Base-by-base conservation (phyloP, 2,888 invertebrate genomes). In the Nectonema munidae region DNA sequence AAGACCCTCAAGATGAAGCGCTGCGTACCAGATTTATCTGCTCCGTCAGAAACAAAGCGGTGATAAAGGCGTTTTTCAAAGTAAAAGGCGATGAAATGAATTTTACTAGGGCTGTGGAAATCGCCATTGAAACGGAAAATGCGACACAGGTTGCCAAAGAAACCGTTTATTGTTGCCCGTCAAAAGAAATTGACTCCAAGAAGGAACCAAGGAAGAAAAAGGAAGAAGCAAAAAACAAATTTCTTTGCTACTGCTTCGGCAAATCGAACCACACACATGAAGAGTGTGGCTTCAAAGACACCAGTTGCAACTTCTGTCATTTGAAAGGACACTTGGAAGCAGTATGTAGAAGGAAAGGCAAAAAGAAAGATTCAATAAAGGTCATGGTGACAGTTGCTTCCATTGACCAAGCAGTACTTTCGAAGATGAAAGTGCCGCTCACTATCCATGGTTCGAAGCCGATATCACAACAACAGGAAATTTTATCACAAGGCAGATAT, bases 31-130 rank as follows among this genome's bases (percentile, higher is more conserved):
- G n/a, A n/a, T n/a, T n/a, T n/a, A n/a, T n/a, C n/a, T n/a, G n/a
- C 21, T 25, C 44, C 3, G 36, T 43, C 29, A 29, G 20, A 20
- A 44, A 43, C 28, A 38, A 43, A 29, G 37, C 42, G n/a, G 42
- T 43, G 4, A 37, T 45, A 14, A 43, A 43, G 41, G 43, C 43
- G 11, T 17, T 43, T n/a, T 43, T 43, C 42, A 43, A 44, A 20
- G 21, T 43, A 25, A 43, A 43, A 29, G 44, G 29, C 18, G 36
- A 34, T 15, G 43, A 39, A 14, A 37, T 45, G 17, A 21, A 21
- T 15, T 44, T 43, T 20, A 28, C 29, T 20, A 14, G 29, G 20
- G 42, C 42, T 19, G 33, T 45, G 17, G 19, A 44, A 21, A 43
- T n/a, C n/a, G n/a, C n/a, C n/a, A n/a, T n/a, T n/a, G n/a, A n/a